Evolutionary conservation across 1,140 invertebrate genomes (phyloP), one percentile per base, ranked within the genome.

Genomic region (Ceratina japonica): DNA sequence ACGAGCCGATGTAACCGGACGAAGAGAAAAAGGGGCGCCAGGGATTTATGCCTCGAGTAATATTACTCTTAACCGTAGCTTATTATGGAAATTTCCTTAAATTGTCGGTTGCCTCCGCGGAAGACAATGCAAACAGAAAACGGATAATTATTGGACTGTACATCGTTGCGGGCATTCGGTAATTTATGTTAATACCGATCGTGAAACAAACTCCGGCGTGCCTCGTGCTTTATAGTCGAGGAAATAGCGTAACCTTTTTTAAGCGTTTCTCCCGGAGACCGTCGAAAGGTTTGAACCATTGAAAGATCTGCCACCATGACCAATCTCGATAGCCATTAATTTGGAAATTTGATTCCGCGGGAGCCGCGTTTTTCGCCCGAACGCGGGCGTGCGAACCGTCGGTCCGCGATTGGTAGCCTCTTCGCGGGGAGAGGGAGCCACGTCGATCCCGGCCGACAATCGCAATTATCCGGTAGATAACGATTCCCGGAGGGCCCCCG

Each of bases 61-160:
- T 82, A 80, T 80, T 76, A 80, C 83, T 84, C 83, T 84, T 84
- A 84, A 84, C 83, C 81, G 77, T 84, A 84, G 82, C 82, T 85
- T 84, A 88, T 88, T 90, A 89, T 88, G 87, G 79, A 89, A 88
- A 90, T 88, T 81, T 82, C 81, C 73, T 83, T 80, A 84, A 88
- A 89, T 84, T 84, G 83, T 68, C 82, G 83, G 87, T 87, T 83
- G 79, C 75, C 78, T 74, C 62, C 56, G 68, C 76, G 56, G 71
- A 80, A 79, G 87, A 87, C 88, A 88, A 88, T 89, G 83, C 88
- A 87, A 89, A 89, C 87, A 85, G 85, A 86, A 87, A 89, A 87
- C 82, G 88, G 84, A 86, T 88, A 89, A 87, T 89, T 88, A 87
- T 88, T 87, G 80, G 82, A 86, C 75, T 77, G n/a, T n/a, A n/a